Evolutionary conservation across 2,888 invertebrate genomes (phyloP).

Genomic region (Tenodera sinensis): DNA sequence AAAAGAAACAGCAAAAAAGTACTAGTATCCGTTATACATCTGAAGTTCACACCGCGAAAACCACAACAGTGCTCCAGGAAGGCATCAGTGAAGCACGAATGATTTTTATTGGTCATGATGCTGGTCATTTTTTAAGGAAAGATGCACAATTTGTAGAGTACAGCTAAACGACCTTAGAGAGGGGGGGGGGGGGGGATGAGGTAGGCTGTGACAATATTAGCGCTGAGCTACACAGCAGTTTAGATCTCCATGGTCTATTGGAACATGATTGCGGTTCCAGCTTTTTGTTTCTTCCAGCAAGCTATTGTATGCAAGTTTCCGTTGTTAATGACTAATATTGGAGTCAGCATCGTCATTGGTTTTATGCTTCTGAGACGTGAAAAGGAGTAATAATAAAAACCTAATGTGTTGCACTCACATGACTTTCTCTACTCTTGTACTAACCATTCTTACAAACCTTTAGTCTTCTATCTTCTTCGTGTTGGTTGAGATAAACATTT

Average conservation of each 20-base stretch:
- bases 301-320: no score
- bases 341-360: no score
- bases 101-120: background rate
- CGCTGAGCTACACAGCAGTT: background rate
- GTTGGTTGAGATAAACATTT: no score
- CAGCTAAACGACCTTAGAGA: background rate
- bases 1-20: background rate
- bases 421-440: no score
- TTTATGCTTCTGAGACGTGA: no score
- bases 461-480: no score
- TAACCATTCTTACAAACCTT: no score
- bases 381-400: no score
- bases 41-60: background rate
- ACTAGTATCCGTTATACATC: background rate
- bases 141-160: background rate
- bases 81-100: background rate
- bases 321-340: no score
- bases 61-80: background rate
- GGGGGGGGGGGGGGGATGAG: background rate
- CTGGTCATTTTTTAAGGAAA: background rate
- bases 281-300: background rate
- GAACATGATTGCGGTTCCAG: background rate
- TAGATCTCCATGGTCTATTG: background rate
- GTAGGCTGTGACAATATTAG: background rate
- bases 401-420: no score